A percentile compares a stretch with the other conserved stretches of the same genome.
Evolutionary conservation across 2,888 invertebrate species (phyloP).

Genomic region (Choristoneura rosaceana): DNA sequence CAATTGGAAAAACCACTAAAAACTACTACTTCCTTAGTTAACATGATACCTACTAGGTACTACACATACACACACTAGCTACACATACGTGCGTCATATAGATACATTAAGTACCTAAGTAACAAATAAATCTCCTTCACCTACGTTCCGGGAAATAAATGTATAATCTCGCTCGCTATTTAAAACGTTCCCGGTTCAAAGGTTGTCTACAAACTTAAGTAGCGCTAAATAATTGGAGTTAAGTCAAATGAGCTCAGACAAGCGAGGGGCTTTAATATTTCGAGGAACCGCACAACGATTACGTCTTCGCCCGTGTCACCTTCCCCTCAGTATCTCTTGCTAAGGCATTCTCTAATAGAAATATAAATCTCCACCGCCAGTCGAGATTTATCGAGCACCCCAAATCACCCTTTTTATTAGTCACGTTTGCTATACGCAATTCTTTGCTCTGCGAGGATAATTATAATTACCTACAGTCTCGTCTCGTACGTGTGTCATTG

Average conservation of each 20-base stretch:
- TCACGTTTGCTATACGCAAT: slow-evolving; percentile 74
- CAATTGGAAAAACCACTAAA: too few relatives aligned
- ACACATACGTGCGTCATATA: too few relatives aligned
- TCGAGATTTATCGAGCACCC: slow-evolving; percentile 69
- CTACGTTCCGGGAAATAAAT: neutral
- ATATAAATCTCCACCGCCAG: slow-evolving; percentile 73
- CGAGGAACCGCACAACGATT: slow-evolving; percentile 24
- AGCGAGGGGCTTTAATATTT: slow-evolving; percentile 22
- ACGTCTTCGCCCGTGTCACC: slow-evolving; percentile 23
- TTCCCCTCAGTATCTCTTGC: slow-evolving; percentile 49
- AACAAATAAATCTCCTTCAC: neutral
- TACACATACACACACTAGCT: too few relatives aligned
- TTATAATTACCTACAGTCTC: slow-evolving; percentile 3
- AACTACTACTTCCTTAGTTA: too few relatives aligned
- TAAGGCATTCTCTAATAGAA: slow-evolving; percentile 68
- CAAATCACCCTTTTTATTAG: slow-evolving; percentile 73
- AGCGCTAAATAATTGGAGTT: slow-evolving; percentile 20
- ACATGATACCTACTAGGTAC: too few relatives aligned
- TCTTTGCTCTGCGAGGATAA: slow-evolving; percentile 52
- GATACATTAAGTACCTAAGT: too few relatives aligned
- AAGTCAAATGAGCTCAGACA: slow-evolving; percentile 29
- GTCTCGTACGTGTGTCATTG: neutral
- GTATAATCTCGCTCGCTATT: neutral
- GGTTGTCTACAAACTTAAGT: neutral
- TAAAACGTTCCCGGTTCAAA: slow-evolving; percentile 1